These are phyloP conservation scores for Lutjanus erythropterus DNA, from an alignment of 2,113 vertebrate genomes.

Conservation along the genomic window DNA sequence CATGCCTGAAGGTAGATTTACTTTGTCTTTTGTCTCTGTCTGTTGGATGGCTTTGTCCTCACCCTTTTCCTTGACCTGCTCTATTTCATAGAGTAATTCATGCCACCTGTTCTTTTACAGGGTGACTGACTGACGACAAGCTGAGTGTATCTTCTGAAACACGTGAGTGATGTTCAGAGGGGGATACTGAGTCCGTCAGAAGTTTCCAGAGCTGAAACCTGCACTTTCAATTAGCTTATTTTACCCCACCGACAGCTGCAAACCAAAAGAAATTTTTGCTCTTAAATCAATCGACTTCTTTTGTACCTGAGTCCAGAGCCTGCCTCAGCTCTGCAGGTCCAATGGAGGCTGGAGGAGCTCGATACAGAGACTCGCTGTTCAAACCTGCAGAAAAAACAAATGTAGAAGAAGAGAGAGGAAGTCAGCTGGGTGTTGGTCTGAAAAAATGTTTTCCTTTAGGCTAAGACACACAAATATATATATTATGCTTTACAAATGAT, in stretches of 20 bases:
- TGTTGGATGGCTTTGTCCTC: neutral
- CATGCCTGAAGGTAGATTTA: no score
- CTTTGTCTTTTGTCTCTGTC: neutral
- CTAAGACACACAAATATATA: neutral
- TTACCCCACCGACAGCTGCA: neutral
- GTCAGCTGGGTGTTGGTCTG: neutral
- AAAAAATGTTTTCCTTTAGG: slow-evolving; percentile 16
- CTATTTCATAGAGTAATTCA: neutral
- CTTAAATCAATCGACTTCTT: no score
- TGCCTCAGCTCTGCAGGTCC: slow-evolving; percentile 45
- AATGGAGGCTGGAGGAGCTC: slow-evolving; percentile 16
- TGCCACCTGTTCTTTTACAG: neutral
- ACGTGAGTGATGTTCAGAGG: neutral
- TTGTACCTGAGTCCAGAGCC: slow-evolving; percentile 62
- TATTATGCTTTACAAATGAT: slow-evolving; percentile 13
- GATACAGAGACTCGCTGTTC: slow-evolving; percentile 44
- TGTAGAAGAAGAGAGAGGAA: neutral
- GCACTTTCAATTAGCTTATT: neutral
- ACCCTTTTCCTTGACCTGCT: neutral
- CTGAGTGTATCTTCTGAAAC: neutral
- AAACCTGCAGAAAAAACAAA: slow-evolving; percentile 31
- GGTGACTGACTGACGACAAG: neutral
- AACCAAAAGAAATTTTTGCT: neutral
- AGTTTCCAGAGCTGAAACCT: neutral
- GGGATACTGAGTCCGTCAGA: neutral